phyloP scores from a whole-genome alignment of 2,797 vertebrate genomes.

The Siniperca obscura region DNA sequence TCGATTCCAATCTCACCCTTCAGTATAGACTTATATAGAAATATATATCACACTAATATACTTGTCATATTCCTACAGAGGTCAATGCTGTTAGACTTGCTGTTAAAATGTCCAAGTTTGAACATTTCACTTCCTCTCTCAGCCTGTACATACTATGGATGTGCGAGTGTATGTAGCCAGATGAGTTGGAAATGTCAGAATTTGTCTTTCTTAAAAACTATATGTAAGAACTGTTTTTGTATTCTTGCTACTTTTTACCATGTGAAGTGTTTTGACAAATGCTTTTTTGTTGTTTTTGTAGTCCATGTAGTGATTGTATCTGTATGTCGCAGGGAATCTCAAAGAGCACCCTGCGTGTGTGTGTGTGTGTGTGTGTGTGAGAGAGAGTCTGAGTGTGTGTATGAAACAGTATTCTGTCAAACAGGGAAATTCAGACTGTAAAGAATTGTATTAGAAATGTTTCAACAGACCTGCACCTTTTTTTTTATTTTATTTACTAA shows the following conservation, averaged over 20 bases:
- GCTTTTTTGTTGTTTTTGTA: conserved; percentile 67
- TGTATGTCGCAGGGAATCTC: conserved; percentile 47
- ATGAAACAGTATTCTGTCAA: conserved; percentile 60
- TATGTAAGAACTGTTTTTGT: conserved; percentile 72
- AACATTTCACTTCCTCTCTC: conserved; percentile 66
- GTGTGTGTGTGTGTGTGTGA: conserved; percentile 3
- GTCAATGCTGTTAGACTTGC: conserved; percentile 51
- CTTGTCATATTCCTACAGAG: conserved; percentile 63
- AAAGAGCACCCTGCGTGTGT: conserved; percentile 39
- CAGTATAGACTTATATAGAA: conserved; percentile 57
- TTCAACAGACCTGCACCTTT: conserved; percentile 46
- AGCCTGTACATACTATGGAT: conserved; percentile 83
- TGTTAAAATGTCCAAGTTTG: conserved; percentile 46
- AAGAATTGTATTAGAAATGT: conserved; percentile 51
- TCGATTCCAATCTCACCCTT: conserved; percentile 53
- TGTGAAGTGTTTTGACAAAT: conserved; percentile 71
- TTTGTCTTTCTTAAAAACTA: conserved; percentile 65
- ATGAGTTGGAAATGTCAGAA: conserved; percentile 68
- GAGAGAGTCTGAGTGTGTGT: conserved; percentile 34
- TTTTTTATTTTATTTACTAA: conserved; percentile 42
- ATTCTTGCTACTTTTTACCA: conserved; percentile 75
- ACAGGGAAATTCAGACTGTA: conserved; percentile 61
- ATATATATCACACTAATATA: conserved; percentile 71
- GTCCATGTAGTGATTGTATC: conserved; percentile 68
- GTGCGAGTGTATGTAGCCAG: conserved; percentile 70